phyloP scores from a whole-genome alignment of 2,797 vertebrate species.

The Champsocephalus esox region DNA sequence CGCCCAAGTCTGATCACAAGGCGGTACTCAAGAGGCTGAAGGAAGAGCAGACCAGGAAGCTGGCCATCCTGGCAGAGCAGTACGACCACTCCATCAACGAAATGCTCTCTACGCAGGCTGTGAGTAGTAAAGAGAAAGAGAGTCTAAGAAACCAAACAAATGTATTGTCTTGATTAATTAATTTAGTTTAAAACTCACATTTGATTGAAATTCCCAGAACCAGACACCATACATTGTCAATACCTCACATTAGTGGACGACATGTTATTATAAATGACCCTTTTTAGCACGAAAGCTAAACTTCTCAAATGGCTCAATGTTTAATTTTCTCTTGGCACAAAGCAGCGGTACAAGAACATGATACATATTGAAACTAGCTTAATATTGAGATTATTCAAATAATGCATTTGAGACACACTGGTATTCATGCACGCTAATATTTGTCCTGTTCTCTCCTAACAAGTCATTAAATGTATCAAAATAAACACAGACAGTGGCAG shows the following conservation, averaged over 20 bases:
- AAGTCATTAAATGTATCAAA: not conserved
- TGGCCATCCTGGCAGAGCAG: slow-evolving; percentile 93
- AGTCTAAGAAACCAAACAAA: not conserved
- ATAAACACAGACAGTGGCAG: no score
- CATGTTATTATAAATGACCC: accelerated
- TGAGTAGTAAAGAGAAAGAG: slow-evolving; percentile 76
- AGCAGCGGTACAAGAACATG: not conserved
- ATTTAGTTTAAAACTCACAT: not conserved
- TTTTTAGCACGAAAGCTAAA: not conserved
- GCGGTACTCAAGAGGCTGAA: slow-evolving; percentile 97
- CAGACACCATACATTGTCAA: not conserved
- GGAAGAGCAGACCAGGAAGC: slow-evolving; percentile 94
- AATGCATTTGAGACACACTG: not conserved
- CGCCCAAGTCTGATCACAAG: slow-evolving; percentile 98
- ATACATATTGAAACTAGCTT: no score
- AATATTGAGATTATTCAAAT: no score
- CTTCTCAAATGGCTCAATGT: not conserved
- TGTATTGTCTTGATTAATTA: not conserved
- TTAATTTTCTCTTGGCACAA: not conserved
- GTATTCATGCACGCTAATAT: not conserved
- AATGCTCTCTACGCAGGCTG: slow-evolving; percentile 99
- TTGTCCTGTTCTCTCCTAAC: not conserved
- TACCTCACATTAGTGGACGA: not conserved
- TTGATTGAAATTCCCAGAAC: not conserved
- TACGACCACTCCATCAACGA: slow-evolving; percentile 99